Evolutionary conservation across 1,140 invertebrate species (phyloP), one percentile per base, ranked within the genome.

Genomic region (Homarus americanus): DNA sequence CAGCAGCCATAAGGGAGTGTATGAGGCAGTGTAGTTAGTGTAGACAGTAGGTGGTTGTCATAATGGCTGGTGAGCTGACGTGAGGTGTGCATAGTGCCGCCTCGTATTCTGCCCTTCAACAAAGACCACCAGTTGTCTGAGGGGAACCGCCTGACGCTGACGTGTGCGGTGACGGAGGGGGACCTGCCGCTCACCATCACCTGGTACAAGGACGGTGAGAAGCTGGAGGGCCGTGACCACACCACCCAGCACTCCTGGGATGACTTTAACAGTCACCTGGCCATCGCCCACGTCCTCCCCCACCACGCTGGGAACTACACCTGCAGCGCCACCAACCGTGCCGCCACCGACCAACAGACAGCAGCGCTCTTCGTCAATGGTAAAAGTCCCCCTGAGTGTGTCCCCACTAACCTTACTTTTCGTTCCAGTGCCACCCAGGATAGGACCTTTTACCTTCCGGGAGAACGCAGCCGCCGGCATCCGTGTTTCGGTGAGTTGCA

Each of bases 201-300:
- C 9, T 98, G 97, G 97, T 95, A 96, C 84, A 97, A 97, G 94
- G 96, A 97, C 93, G 96, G 96, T 80, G 95, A 95, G 4, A 95
- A 95, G 49, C 95, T 97, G 17, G 78, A 89, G 17, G 73, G 44
- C 1, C 85, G 53, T 1, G 73, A 34, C 24, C 80, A 79, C n/a
- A 58, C 87, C 24, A 82, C 85, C 7, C 79, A 83, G 38, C 91
- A 83, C 49, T 75, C 66, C 76, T 87, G 84, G 91, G 85, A 66
- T 20, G 91, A 88, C 91, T 92, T 84, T 89, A 92, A 90, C 78
- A 97, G 96, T 93, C 95, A 96, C 79, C 94, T 98, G 85, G 85
- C 63, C 41, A 92, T 92, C 36, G 73, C 79, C 0, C 66, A 92
- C 38, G 91, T 92, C n/a, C 41, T 84, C 32, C 79, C 79, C 9